A percentile compares a stretch with the other conserved stretches of the same genome.
phyloP scores from a whole-genome alignment of 2,797 vertebrate genomes.

The Hydrophis major region DNA sequence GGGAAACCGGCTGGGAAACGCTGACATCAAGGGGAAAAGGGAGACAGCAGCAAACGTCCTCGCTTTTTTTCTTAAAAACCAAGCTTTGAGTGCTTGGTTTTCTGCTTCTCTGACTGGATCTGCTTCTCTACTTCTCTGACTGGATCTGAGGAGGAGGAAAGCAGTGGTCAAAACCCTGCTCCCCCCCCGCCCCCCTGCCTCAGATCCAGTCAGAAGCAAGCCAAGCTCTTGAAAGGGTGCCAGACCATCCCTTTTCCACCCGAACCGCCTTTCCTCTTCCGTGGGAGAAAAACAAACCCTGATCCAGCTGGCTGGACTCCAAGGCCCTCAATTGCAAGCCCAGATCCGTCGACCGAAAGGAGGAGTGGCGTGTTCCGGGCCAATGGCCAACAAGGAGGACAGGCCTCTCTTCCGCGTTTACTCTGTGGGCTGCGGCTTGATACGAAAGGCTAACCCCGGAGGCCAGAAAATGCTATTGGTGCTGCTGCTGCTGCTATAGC shows the following conservation, averaged over 20 bases:
- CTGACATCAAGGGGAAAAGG: not conserved
- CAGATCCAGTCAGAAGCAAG: not conserved
- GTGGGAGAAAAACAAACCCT: not conserved
- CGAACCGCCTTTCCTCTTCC: not conserved
- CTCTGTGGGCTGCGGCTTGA: not conserved
- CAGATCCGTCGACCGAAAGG: not conserved
- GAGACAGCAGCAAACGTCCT: not conserved
- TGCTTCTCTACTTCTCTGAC: too few relatives aligned
- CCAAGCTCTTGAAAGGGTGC: not conserved
- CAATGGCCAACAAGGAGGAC: not conserved
- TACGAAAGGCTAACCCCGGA: too few relatives aligned
- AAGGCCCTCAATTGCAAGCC: not conserved
- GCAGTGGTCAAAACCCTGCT: too few relatives aligned
- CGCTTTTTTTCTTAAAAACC: not conserved
- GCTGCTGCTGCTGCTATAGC: not conserved
- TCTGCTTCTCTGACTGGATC: too few relatives aligned
- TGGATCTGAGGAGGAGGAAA: too few relatives aligned
- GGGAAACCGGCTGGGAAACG: not conserved
- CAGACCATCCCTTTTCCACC: not conserved
- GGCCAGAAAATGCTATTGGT: not conserved
- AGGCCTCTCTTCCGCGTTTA: not conserved
- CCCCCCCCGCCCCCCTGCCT: not conserved
- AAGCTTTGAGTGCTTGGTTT: not conserved
- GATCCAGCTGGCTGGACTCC: constrained; percentile 1
- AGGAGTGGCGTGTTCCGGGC: not conserved